These are phyloP conservation scores for Pterostichus niger DNA, from an alignment of 2,888 invertebrate species.

Conservation along the genomic window DNA sequence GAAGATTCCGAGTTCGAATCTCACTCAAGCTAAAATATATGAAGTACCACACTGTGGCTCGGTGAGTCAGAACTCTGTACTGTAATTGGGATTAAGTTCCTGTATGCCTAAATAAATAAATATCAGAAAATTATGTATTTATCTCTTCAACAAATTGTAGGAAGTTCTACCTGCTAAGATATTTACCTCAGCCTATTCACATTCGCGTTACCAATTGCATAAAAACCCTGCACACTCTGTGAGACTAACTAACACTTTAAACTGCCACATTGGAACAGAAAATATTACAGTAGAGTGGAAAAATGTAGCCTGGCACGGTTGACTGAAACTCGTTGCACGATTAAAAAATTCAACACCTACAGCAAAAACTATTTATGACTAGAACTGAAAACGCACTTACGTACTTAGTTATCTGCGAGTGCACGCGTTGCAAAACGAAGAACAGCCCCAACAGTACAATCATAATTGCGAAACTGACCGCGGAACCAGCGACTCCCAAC, in stretches of 20 bases:
- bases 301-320: slow-evolving; percentile 8
- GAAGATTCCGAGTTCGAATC: too few species aligned
- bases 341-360: slow-evolving; percentile 61
- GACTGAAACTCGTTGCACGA: slow-evolving; percentile 27
- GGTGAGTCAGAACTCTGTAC: too few species aligned
- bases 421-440: not conserved
- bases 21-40: too few species aligned
- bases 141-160: not conserved
- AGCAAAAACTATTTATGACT: slow-evolving; percentile 63
- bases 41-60: too few species aligned
- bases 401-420: slow-evolving; percentile 36
- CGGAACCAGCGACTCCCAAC: not conserved
- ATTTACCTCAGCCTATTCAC: too few species aligned
- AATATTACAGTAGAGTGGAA: slow-evolving; percentile 20
- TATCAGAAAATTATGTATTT: not conserved
- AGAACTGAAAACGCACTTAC: slow-evolving; percentile 54
- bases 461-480: slow-evolving; percentile 4
- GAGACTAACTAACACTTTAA: slow-evolving; percentile 7
- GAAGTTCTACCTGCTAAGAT: not conserved
- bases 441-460: not conserved
- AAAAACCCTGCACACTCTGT: not conserved
- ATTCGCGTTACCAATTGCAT: not conserved
- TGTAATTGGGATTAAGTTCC: too few species aligned
- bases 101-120: too few species aligned
- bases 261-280: slow-evolving; percentile 11